Evolutionary conservation across 2,113 vertebrate genomes (phyloP).

Genomic region (Trinectes maculatus): DNA sequence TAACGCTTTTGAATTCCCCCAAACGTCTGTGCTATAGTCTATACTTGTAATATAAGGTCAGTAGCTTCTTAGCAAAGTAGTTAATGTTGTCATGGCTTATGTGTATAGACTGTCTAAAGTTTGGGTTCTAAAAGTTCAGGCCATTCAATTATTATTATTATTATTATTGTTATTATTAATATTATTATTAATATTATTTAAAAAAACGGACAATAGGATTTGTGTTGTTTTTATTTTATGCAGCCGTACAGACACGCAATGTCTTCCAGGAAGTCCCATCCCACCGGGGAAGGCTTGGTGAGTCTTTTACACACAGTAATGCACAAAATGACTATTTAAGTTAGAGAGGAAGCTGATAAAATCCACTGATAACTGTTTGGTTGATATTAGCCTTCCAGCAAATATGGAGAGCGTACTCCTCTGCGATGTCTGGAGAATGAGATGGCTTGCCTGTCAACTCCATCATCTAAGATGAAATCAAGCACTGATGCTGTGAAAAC

Average conservation of each 20-base stretch:
- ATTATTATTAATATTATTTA: too few relatives aligned
- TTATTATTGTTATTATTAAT: too few relatives aligned
- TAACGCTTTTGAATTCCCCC: neutral
- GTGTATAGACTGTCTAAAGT: too few relatives aligned
- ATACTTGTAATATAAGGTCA: neutral
- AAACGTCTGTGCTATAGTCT: neutral
- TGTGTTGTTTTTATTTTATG: neutral
- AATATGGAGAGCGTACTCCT: slow-evolving; percentile 55
- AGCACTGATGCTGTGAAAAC: slow-evolving; percentile 21
- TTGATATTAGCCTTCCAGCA: slow-evolving; percentile 48
- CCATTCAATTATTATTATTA: neutral
- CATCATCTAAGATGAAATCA: slow-evolving; percentile 32
- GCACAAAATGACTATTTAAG: neutral
- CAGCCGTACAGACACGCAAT: slow-evolving; percentile 24
- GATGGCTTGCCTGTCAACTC: slow-evolving; percentile 24
- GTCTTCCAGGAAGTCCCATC: slow-evolving; percentile 45
- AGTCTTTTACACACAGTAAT: slow-evolving; percentile 8
- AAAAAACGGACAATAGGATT: too few relatives aligned
- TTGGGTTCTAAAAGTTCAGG: too few relatives aligned
- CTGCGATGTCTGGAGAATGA: slow-evolving; percentile 74
- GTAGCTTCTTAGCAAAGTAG: neutral
- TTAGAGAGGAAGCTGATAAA: neutral
- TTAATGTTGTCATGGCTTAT: neutral
- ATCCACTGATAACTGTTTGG: neutral
- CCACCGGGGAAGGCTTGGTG: slow-evolving; percentile 54